Conservation (phyloP, 2,113 vertebrate species). For the Ictidomys tridecemlineatus region DNA sequence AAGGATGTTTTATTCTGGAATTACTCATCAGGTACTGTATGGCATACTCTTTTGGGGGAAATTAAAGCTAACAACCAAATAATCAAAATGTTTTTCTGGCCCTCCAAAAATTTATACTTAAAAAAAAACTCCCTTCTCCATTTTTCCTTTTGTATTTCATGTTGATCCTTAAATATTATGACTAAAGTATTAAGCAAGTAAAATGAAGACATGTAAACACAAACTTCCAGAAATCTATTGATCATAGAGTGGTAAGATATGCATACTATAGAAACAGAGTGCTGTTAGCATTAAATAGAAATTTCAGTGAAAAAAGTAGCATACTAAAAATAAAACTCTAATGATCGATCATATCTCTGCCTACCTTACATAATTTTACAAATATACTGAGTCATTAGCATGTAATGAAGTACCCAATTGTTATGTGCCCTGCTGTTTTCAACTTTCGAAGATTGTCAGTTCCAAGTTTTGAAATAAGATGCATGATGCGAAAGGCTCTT, state of each 20-base stretch:
- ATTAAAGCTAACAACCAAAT: too few relatives aligned
- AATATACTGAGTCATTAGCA: slow-evolving; percentile 79
- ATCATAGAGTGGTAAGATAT: background rate
- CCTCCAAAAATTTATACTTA: too few relatives aligned
- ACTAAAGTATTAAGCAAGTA: background rate
- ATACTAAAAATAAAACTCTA: slow-evolving; percentile 68
- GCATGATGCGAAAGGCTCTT: slow-evolving; percentile 74
- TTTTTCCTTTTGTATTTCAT: too few relatives aligned
- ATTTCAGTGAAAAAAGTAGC: slow-evolving; percentile 41
- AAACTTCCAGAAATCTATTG: background rate
- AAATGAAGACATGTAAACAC: slow-evolving; percentile 9
- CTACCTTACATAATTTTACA: slow-evolving; percentile 65
- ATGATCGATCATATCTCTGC: slow-evolving; percentile 53
- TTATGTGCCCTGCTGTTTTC: slow-evolving; percentile 84
- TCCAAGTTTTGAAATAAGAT: slow-evolving; percentile 78
- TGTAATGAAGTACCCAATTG: slow-evolving; percentile 83
- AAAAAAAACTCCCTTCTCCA: too few relatives aligned
- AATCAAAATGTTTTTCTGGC: too few relatives aligned
- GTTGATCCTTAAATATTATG: background rate
- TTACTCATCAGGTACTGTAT: too few relatives aligned
- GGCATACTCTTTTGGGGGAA: too few relatives aligned
- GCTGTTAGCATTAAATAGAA: slow-evolving; percentile 37
- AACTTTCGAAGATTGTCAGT: slow-evolving; percentile 75
- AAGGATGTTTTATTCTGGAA: too few relatives aligned
- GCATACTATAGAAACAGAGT: background rate